phyloP scores from a whole-genome alignment of 2,113 vertebrate species.

The Python bivittatus region DNA sequence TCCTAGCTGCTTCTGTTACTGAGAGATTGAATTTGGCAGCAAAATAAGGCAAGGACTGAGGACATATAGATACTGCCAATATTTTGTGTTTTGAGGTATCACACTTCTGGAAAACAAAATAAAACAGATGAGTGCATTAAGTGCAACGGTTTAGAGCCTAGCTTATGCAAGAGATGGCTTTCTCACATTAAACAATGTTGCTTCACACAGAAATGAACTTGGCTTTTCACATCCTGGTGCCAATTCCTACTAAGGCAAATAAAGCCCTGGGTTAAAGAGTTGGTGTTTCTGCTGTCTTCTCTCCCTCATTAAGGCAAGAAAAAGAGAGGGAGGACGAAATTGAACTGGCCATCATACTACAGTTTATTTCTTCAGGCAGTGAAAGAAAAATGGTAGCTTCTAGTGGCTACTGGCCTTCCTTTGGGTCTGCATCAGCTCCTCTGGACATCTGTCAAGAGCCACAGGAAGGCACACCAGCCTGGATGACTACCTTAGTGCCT shows the following conservation, averaged over 20 bases:
- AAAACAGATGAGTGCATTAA: constrained; percentile 3
- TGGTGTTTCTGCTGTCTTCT: too few species aligned
- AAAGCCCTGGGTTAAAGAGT: background rate
- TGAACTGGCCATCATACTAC: background rate
- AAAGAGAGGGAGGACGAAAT: background rate
- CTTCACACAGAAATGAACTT: background rate
- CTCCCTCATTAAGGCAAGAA: background rate
- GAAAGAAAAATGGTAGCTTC: background rate
- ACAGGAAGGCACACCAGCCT: background rate
- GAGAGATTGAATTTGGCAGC: constrained; percentile 87
- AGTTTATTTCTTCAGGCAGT: background rate
- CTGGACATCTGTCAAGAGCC: background rate
- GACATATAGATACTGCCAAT: constrained; percentile 78
- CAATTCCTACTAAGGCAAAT: background rate
- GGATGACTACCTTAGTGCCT: background rate
- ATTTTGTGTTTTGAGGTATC: constrained; percentile 82
- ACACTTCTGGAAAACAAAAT: constrained; percentile 72
- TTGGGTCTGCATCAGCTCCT: background rate
- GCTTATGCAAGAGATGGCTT: background rate
- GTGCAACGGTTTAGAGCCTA: background rate
- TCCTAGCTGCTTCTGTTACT: constrained; percentile 84
- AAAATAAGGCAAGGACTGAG: constrained; percentile 88
- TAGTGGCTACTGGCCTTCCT: background rate
- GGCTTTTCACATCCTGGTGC: background rate
- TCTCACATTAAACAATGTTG: background rate